phyloP scores from a whole-genome alignment of 1,140 invertebrate species.

The Aporrectodea caliginosa region DNA sequence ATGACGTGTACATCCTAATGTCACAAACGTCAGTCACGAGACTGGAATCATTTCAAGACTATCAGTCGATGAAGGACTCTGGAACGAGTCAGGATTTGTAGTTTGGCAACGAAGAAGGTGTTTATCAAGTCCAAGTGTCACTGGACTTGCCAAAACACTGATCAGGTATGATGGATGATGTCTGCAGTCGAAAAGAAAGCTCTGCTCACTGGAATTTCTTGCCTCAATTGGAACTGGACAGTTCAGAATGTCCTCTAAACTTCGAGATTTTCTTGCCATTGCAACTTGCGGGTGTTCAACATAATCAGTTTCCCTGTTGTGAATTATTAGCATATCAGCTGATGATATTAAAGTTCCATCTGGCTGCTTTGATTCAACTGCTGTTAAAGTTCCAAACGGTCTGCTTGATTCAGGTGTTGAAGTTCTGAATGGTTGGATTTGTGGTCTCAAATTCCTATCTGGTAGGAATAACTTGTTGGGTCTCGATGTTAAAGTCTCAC shows the following conservation, averaged over 20 bases:
- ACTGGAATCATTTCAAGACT: background rate
- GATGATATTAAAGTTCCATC: too few relatives aligned
- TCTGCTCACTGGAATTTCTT: background rate
- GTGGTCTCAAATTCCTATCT: background rate
- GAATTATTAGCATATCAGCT: too few relatives aligned
- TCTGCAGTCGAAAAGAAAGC: background rate
- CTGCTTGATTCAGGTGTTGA: too few relatives aligned
- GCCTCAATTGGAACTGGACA: constrained; percentile 10
- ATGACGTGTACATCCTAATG: too few relatives aligned
- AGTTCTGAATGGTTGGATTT: too few relatives aligned
- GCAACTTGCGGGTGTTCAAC: background rate
- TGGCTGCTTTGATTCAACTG: too few relatives aligned
- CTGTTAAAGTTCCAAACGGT: too few relatives aligned
- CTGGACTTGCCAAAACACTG: background rate
- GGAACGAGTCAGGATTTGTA: background rate
- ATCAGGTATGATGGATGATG: background rate
- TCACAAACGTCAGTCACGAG: background rate
- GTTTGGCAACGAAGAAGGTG: background rate
- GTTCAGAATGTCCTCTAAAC: constrained; percentile 50
- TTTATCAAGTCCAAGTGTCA: background rate
- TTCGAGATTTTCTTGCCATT: constrained; percentile 45
- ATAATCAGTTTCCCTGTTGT: too few relatives aligned
- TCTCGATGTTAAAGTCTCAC: background rate
- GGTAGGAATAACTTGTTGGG: background rate
- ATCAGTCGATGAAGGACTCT: background rate